Evolutionary conservation across 2,797 vertebrate genomes (phyloP).

Genomic region (Poliocrania exsul): DNA sequence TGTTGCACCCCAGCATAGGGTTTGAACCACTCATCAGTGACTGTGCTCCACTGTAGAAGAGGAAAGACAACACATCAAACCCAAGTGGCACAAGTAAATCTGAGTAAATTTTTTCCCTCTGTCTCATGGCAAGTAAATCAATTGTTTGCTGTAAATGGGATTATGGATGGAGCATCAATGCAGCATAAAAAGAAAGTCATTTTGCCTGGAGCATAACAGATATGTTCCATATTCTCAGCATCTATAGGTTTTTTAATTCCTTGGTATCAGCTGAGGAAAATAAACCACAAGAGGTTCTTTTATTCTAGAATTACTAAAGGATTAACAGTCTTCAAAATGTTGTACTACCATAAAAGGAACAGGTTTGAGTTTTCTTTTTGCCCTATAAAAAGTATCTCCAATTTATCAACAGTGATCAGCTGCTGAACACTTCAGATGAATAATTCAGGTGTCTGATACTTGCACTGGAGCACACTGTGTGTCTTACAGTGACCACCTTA

Average conservation of each 20-base stretch:
- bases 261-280: background rate
- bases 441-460: background rate
- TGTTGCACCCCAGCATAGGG: constrained; percentile 88
- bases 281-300: background rate
- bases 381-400: background rate
- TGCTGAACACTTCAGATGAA: background rate
- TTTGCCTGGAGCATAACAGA: background rate
- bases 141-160: background rate
- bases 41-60: constrained; percentile 89
- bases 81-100: background rate
- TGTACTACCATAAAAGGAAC: background rate
- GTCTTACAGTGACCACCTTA: background rate
- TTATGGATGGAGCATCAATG: background rate
- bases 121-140: background rate
- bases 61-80: constrained; percentile 73
- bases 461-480: background rate
- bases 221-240: background rate
- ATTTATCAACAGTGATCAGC: background rate
- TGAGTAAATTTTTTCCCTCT: background rate
- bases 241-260: background rate
- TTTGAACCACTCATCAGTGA: constrained; percentile 94
- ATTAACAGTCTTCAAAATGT: background rate
- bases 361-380: background rate
- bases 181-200: background rate
- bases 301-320: background rate